Conservation (phyloP, 2,113 vertebrate genomes). For the Lophotis ruficrista region DNA sequence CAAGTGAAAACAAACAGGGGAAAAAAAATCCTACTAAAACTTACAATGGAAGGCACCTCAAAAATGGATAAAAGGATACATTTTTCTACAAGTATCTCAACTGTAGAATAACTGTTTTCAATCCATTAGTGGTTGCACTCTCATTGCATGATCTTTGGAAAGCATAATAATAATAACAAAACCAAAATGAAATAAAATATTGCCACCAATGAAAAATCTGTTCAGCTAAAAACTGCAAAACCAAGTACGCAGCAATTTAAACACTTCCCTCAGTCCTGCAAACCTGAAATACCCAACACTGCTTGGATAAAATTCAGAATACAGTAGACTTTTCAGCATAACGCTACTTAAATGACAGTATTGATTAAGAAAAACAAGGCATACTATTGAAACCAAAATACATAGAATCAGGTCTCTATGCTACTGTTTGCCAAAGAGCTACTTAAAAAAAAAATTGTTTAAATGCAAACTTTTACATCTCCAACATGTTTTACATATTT, state of each 20-base stretch:
- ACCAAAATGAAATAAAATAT: conserved; percentile 64
- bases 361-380: conserved; percentile 41
- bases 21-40: background rate
- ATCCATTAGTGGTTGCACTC: conserved; percentile 19
- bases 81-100: background rate
- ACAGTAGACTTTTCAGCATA: conserved; percentile 51
- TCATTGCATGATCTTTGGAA: background rate
- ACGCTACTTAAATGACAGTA: conserved; percentile 30
- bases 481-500: conserved; percentile 73
- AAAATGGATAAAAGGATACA: background rate
- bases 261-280: conserved; percentile 31
- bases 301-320: conserved; percentile 38
- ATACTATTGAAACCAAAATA: conserved; percentile 50
- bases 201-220: conserved; percentile 63
- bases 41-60: background rate
- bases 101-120: background rate
- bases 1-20: background rate
- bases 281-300: conserved; percentile 62
- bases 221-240: conserved; percentile 36
- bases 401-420: conserved; percentile 50
- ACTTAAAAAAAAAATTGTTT: conserved; percentile 1
- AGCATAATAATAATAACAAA: background rate
- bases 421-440: conserved; percentile 31
- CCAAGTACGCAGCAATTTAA: conserved; percentile 17
- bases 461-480: conserved; percentile 85